phyloP scores from a whole-genome alignment of 2,888 invertebrate genomes.

The Polylopha cassiicola region DNA sequence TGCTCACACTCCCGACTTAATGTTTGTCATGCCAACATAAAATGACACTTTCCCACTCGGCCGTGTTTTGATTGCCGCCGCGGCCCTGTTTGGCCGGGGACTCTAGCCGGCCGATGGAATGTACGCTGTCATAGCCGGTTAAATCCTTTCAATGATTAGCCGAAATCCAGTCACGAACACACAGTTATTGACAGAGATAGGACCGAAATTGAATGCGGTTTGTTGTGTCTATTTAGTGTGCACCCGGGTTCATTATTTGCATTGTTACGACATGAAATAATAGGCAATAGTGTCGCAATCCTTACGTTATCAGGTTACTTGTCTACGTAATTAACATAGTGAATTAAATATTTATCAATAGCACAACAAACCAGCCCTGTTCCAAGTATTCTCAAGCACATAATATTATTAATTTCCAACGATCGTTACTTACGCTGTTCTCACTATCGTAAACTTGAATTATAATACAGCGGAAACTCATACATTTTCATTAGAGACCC shows the following conservation, averaged over 20 bases:
- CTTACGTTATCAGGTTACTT: too few species aligned
- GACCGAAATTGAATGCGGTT: constrained; percentile 26
- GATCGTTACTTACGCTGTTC: constrained; percentile 5
- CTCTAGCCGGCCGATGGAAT: constrained; percentile 38
- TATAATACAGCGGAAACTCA: constrained; percentile 33
- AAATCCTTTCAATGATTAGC: constrained; percentile 46
- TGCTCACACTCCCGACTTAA: constrained; percentile 33
- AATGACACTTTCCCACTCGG: constrained; percentile 37
- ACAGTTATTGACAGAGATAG: constrained; percentile 39
- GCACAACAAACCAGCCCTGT: too few species aligned
- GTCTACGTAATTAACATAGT: too few species aligned
- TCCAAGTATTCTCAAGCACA: too few species aligned
- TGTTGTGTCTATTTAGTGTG: constrained; percentile 25
- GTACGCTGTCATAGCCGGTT: constrained; percentile 44
- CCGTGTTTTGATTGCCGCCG: constrained; percentile 26
- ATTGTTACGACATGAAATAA: constrained; percentile 14
- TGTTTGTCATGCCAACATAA: constrained; percentile 37
- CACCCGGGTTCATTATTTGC: constrained; percentile 14
- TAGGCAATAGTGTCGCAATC: constrained; percentile 4
- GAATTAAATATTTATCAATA: too few species aligned
- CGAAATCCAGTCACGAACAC: constrained; percentile 45
- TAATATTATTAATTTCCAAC: constrained; percentile 12
- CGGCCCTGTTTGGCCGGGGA: constrained; percentile 23
- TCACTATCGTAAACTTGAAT: constrained; percentile 10
- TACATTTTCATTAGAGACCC: constrained; percentile 44